phyloP scores from a whole-genome alignment of 92 coral and sea anemone genomes.

The Montipora capitata region DNA sequence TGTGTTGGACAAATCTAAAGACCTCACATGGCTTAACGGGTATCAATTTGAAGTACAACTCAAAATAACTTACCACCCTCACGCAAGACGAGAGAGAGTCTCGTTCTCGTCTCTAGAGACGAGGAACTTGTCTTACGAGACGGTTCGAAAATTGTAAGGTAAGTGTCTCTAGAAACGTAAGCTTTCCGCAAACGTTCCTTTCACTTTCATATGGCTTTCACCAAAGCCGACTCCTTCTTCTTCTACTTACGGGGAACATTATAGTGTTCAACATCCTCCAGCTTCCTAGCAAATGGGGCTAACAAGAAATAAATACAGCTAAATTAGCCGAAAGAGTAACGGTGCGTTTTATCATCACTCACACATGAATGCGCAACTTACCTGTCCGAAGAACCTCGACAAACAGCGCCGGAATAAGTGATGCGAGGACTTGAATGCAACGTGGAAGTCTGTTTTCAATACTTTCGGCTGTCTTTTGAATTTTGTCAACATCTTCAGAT shows the following conservation, averaged over 20 bases:
- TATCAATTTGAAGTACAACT: no score
- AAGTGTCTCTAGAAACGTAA: no score
- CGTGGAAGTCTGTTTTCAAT: constrained; percentile 79
- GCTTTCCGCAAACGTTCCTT: no score
- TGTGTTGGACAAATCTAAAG: no score
- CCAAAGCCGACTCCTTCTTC: no score
- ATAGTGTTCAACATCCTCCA: constrained; percentile 81
- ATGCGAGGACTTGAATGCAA: constrained; percentile 80
- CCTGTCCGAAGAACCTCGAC: constrained; percentile 91
- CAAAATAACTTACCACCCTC: no score
- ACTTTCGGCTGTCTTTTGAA: constrained; percentile 66
- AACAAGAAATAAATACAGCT: background rate
- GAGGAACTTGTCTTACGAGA: no score
- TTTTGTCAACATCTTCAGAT: constrained; percentile 72
- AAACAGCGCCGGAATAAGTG: constrained; percentile 90
- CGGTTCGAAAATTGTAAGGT: no score
- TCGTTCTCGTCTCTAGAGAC: no score
- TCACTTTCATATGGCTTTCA: no score
- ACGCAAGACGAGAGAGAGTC: no score
- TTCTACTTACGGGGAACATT: constrained; percentile 75
- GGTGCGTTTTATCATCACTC: background rate
- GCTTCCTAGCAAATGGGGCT: constrained; percentile 86
- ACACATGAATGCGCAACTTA: background rate
- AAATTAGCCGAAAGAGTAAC: background rate
- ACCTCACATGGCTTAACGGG: no score